Base-by-base conservation (phyloP, 92 coral and sea anemone species). In the Zoanthus solanderi region DNA sequence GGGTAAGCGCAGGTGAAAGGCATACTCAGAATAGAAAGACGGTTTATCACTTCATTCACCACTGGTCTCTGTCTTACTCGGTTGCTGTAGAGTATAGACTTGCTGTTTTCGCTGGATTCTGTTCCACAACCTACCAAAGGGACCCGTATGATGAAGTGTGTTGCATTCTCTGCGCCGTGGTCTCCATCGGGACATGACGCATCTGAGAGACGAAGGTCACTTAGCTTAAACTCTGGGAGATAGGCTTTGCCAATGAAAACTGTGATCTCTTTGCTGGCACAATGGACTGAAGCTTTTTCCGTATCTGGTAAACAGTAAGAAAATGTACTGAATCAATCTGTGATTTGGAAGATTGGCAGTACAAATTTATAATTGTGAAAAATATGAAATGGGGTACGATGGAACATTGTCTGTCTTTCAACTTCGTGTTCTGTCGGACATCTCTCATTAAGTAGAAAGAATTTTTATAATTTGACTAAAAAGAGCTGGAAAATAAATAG, bases 61-160 rank as follows among this genome's bases (percentile, higher is more conserved):
- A 81, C 76, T 28, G 85, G 85, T 66, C 85, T 66, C 75, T 81
- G 75, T 16, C 85, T 81, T 45, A 81, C 85, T 13, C 11, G 46
- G 75, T 81, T 81, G 47, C 85, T 81, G 85, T 81, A 81, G 42
- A 81, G 45, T 66, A 81, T 81, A 0, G 85, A 65, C 60, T 14
- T 28, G 32, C 66, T 45, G 58, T 29, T 81, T 29, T 81, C 74
- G 48, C 57, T 42, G 56, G 75, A 45, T n/a, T 66, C 13, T 34
- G 85, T 81, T 50, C 85, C 85, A 81, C 85, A 81, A 6, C 66
- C 52, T 73, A 81, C 85, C 61, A 81, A 56, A 2, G 85, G 60
- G 11, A 48, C 85, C 61, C 10, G 46, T 13, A 81, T 8, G 14
- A 81, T 15, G 32, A 46, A 81, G 74, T 81, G 85, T 29, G 85